Evolutionary conservation across 2,797 vertebrate genomes (phyloP), one percentile per base, ranked within the genome.

Genomic region (Eospalax fontanierii): DNA sequence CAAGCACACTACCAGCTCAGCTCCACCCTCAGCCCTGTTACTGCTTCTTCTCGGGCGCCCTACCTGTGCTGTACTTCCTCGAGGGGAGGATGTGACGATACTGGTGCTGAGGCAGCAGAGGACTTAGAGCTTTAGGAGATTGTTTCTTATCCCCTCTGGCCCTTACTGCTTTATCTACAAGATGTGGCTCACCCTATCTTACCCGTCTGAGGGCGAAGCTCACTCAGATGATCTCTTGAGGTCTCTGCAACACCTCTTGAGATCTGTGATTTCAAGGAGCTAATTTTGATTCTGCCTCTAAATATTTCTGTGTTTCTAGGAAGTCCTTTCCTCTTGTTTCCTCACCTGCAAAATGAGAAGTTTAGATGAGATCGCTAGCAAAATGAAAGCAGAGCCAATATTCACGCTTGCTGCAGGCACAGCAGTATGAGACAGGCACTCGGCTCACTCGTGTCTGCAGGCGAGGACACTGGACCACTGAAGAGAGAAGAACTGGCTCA

Each of bases 151-250:
- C 79, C 92, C 6, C 28, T 33, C 12, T 24, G 50, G 80, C 76
- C 92, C 71, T 93, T 63, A 14, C 78, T 12, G 26, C 38, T 93
- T 97, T 96, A 97, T 96, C 97, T 97, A 38, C 59, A 33, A 90
- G 91, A 91, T 96, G 97, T 85, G 96, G 95, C 96, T 97, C 94
- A 35, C 70, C 66, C 88, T 97, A 96, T 91, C 96, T 96, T 88
- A 50, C 81, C 93, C 65, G 88, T 95, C 70, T 93, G 97, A 97
- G 79, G 89, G 71, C 74, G 75, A 84, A 96, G 94, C 89, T 94
- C 80, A 73, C 96, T 59, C 54, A 92, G 91, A 93, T 71, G 75
- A 87, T 95, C 73, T 95, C 82, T 89, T 97, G 94, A 96, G 94
- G 94, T 97, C 92, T 93, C 80, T 83, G 73, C 35, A 93, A 80